Evolutionary conservation across 2,113 vertebrate genomes (phyloP).

Genomic region (Bubalus kerabau): DNA sequence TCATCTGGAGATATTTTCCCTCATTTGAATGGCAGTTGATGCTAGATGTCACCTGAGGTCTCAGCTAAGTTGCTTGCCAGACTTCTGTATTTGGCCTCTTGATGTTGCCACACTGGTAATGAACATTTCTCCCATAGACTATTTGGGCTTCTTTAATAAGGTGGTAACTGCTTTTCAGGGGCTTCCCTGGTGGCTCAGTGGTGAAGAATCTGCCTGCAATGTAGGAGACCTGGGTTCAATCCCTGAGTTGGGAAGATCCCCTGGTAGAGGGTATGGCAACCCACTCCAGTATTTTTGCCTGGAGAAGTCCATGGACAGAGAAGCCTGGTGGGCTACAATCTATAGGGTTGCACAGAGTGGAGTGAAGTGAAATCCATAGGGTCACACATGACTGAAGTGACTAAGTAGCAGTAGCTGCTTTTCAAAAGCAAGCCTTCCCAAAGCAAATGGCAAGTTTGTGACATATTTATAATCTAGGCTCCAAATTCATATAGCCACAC

Average conservation of each 20-base stretch:
- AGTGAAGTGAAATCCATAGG: not conserved
- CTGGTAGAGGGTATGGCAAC: not conserved
- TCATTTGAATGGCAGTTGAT: not conserved
- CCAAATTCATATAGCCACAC: not conserved
- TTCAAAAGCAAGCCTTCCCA: not conserved
- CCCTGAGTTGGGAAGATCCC: not conserved
- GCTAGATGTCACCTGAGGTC: not conserved
- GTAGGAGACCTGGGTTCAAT: not conserved
- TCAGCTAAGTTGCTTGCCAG: not conserved
- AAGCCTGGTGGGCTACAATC: not conserved
- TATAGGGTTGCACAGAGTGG: not conserved
- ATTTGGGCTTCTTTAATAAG: not conserved
- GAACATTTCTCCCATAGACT: not conserved
- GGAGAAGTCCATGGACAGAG: not conserved
- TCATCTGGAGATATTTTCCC: not conserved
- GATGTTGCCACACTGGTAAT: not conserved
- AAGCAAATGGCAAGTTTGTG: not conserved
- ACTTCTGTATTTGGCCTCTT: not conserved
- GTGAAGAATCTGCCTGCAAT: not conserved
- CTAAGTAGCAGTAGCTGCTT: not conserved
- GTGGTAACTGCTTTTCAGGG: not conserved
- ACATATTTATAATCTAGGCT: not conserved
- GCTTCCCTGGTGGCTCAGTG: not conserved
- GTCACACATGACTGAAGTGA: not conserved
- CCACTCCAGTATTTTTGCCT: not conserved